Evolutionary conservation across 1,140 invertebrate species (phyloP), one percentile per base, ranked within the genome.

Genomic region (Plectus sambesii): DNA sequence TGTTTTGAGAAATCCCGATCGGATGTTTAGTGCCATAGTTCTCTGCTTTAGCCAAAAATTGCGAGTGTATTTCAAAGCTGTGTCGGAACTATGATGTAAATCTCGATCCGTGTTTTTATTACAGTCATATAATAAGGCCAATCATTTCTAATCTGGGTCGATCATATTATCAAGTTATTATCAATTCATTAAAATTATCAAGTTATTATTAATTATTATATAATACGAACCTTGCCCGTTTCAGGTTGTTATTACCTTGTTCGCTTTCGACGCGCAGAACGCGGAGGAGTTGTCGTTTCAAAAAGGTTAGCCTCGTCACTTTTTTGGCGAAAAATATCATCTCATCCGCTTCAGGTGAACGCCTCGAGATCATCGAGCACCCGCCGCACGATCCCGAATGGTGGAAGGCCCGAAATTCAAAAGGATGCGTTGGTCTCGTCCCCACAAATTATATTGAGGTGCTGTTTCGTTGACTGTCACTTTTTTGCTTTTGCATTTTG

Each of bases 381-480:
- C 90, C 90, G 3, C 79, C 82, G 6, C 85, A 88, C 45, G 93
- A 98, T 77, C 92, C 93, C 0, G 92, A 98, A 73, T 98, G 90
- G 90, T 94, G 87, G 76, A 83, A 84, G 69, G 92, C 92, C 33
- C 77, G 89, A 47, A 97, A 96, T 74, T 51, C 51, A n/a, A 81
- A 83, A 68, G 89, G 89, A 8, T 82, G 76, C 44, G 79, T 87
- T 49, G 92, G 92, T 41, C 78, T 97, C 50, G 87, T 97, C 59
- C 92, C 92, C 30, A 79, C 87, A 50, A 98, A 97, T 76, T 97
- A 97, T 76, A 79, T 97, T 55, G 86, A 80, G 67, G 74, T 77
- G 27, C 1, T 15, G 19, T 17, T 43, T 43, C 22, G 20, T 43
- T 5, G 42, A 43, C 42, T 6, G 41, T 17, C 41, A 24, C 19